Conservation (phyloP, 1,140 invertebrate species). For the Euglossa dilemma region DNA sequence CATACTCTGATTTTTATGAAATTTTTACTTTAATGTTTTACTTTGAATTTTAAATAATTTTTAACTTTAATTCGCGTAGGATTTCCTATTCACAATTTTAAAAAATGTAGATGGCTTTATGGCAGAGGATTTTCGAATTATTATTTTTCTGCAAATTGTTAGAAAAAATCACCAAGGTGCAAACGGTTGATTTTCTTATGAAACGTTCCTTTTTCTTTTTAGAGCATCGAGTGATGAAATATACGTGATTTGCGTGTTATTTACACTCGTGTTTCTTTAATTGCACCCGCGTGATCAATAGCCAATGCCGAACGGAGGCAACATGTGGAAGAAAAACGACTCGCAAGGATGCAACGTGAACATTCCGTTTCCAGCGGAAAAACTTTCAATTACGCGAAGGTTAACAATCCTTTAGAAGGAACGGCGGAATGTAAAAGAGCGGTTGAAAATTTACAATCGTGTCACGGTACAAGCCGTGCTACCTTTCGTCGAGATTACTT, state of each 20-base stretch:
- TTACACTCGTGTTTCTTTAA: neutral
- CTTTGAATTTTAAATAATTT: too few species aligned
- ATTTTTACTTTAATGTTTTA: too few species aligned
- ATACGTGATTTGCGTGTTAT: neutral
- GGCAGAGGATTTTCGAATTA: too few species aligned
- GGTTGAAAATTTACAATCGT: neutral
- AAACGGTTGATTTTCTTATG: too few species aligned
- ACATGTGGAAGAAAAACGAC: neutral
- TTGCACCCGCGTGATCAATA: too few species aligned
- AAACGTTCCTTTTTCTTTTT: too few species aligned
- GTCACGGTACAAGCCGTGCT: neutral
- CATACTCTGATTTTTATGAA: too few species aligned
- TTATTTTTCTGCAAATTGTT: too few species aligned
- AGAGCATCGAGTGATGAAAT: neutral
- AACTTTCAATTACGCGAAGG: conserved; percentile 24
- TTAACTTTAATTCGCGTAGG: too few species aligned
- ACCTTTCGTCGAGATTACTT: neutral
- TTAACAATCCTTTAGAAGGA: neutral
- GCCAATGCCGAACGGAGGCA: neutral
- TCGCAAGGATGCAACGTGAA: conserved; percentile 7
- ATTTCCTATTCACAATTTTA: too few species aligned
- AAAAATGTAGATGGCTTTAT: too few species aligned
- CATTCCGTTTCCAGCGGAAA: neutral
- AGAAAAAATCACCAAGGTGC: too few species aligned
- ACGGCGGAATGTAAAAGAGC: neutral